Conservation (phyloP, 2,888 invertebrate species). For the Drosophila limbata region DNA sequence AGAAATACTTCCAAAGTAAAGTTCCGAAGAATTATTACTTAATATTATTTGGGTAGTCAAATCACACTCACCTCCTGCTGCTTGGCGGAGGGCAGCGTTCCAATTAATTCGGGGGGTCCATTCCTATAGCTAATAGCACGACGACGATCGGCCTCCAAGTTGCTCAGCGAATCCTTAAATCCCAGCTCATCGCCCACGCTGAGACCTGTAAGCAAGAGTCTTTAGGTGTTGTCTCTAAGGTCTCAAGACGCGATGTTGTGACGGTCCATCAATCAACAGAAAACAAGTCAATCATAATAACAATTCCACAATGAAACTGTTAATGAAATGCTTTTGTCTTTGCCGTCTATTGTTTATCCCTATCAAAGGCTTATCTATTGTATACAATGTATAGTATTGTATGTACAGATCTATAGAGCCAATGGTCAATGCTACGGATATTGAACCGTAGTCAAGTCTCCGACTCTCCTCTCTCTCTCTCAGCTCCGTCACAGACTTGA, state of each 20-base stretch:
- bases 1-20: too few relatives aligned
- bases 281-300: slow-evolving; percentile 9
- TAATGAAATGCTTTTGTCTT: slow-evolving; percentile 64
- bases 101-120: slow-evolving; percentile 85
- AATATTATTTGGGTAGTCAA: background rate
- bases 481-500: slow-evolving; percentile 37
- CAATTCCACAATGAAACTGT: slow-evolving; percentile 31
- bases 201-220: slow-evolving; percentile 87
- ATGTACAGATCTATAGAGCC: slow-evolving; percentile 42
- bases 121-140: slow-evolving; percentile 88
- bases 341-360: slow-evolving; percentile 41
- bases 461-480: slow-evolving; percentile 16
- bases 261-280: slow-evolving; percentile 43
- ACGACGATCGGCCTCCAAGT: slow-evolving; percentile 90
- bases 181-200: slow-evolving; percentile 94
- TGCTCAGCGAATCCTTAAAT: slow-evolving; percentile 93
- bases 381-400: slow-evolving; percentile 31
- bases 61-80: slow-evolving; percentile 46
- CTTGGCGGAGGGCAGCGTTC: slow-evolving; percentile 77
- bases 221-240: slow-evolving; percentile 25
- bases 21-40: background rate
- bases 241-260: background rate
- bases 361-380: slow-evolving; percentile 24
- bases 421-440: slow-evolving; percentile 60
- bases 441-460: slow-evolving; percentile 45